Percentiles rank a stretch among this genome's conserved stretches.
Conservation (phyloP, 2,797 vertebrate genomes). For the Bradypodion pumilum region DNA sequence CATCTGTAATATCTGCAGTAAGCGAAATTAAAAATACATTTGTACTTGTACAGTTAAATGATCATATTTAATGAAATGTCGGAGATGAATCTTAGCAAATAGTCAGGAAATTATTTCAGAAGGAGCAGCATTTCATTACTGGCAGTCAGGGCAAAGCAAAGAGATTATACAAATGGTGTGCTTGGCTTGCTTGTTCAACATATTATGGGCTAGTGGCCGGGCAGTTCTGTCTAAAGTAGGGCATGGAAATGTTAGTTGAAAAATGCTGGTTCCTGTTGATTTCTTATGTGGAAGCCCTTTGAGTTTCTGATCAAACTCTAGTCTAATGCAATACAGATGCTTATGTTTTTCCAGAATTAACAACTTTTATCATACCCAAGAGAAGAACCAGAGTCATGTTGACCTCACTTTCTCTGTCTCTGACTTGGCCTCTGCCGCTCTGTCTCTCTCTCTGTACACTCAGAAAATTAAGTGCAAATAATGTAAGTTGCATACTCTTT, state of each 20-base stretch:
- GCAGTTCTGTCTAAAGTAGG: background rate
- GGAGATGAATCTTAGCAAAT: slow-evolving; percentile 85
- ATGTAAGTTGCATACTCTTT: too few relatives aligned
- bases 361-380: too few relatives aligned
- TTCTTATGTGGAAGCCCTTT: background rate
- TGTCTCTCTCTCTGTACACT: too few relatives aligned
- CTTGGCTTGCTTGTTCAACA: slow-evolving; percentile 65
- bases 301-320: background rate
- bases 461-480: too few relatives aligned
- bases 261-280: background rate
- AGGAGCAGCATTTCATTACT: slow-evolving; percentile 79
- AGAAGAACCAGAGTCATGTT: background rate
- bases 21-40: slow-evolving; percentile 89
- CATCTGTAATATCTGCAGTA: slow-evolving; percentile 86
- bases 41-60: slow-evolving; percentile 89
- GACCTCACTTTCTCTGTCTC: background rate
- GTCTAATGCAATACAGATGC: background rate
- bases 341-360: too few relatives aligned
- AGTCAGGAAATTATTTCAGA: slow-evolving; percentile 85
- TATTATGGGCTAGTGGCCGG: slow-evolving; percentile 1
- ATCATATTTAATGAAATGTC: slow-evolving; percentile 89
- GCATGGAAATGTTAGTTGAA: background rate
- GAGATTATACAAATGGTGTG: slow-evolving; percentile 78
- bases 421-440: too few relatives aligned
- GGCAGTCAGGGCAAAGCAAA: slow-evolving; percentile 74